Base-by-base conservation (phyloP, 1,140 invertebrate species). In the Acromyrmex charruanus region DNA sequence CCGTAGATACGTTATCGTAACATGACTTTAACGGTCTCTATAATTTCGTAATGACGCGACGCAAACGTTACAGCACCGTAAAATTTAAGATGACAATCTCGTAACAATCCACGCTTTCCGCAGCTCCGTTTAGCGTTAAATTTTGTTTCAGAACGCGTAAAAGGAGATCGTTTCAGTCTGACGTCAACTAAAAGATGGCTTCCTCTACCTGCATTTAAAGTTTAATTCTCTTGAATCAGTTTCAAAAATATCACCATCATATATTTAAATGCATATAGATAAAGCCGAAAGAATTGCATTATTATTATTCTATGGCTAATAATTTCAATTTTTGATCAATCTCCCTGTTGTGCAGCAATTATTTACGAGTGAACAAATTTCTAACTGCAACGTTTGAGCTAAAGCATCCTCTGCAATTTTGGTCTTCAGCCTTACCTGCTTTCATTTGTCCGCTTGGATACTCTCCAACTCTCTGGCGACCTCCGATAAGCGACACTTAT, bases 71-170 rank as follows among this genome's bases (percentile, higher is more conserved):
- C 59, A 79, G 61, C 74, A n/a, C 18, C 74, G 82, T 85, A 85
- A 85, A 85, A 65, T 79, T 85, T 79, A 28, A 79, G 82, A 85
- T 55, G 82, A 85, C 63, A 85, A 85, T 85, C 82, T 79, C 82
- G 61, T 55, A 55, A 79, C 82, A 65, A 68, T 68, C 74, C 49
- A 49, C 49, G 49, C 59, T 66, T 75, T 65, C 74, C 58, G 21
- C 18, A 25, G 10, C 75, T 31, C 6, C 58, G 39, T 84, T 84
- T 84, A 82, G n/a, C 18, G 39, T 74, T 31, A 74, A 82, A 82
- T 59, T 82, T 74, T 59, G 68, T 53, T 14, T 25, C 49, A 39
- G 35, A 31, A 58, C 0, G 35, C 80, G 25, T 82, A 72, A 82
- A 74, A 74, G 25, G 80, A 28, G 10, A 44, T 59, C 44, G 65